Evolutionary conservation across 2,888 invertebrate species (phyloP).

Genomic region (Hololepta plana): DNA sequence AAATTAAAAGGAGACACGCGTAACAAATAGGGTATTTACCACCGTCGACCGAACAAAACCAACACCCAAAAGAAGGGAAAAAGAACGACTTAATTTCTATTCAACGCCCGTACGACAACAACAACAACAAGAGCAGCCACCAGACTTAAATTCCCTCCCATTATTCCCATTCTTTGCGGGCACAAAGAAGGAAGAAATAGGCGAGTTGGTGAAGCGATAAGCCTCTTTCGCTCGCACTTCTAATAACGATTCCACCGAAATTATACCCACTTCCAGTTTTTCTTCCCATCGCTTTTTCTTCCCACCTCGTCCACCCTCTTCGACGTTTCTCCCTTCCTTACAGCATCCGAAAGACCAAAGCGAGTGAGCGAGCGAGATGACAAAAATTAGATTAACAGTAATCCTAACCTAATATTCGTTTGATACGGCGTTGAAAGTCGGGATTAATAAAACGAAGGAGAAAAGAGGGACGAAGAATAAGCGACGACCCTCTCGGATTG

Average conservation of each 20-base stretch:
- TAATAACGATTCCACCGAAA: no score
- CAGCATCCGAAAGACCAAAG: no score
- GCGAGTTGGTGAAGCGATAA: no score
- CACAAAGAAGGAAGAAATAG: constrained; percentile 9
- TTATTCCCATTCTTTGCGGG: constrained; percentile 14
- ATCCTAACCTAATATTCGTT: constrained; percentile 23
- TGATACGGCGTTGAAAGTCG: constrained; percentile 20
- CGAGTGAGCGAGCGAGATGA: constrained; percentile 8
- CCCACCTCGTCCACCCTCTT: no score
- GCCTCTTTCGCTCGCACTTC: no score
- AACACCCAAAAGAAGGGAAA: no score
- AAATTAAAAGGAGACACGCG: constrained; percentile 18
- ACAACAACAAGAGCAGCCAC: constrained; percentile 8
- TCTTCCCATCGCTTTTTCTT: no score
- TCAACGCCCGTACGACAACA: constrained; percentile 14
- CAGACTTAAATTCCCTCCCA: constrained; percentile 14
- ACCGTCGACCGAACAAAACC: no score
- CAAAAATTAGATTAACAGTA: constrained; percentile 23
- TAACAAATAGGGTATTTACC: constrained; percentile 21
- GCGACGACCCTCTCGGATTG: constrained; percentile 2
- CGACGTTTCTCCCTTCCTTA: no score
- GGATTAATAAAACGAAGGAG: constrained; percentile 1
- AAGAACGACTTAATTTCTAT: constrained; percentile 23
- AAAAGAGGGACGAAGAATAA: neutral
- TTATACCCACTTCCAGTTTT: no score